A percentile compares a stretch with the other conserved stretches of the same genome.
Conservation (phyloP, 35 echinoderm and acorn worm species). For the Heliocidaris erythrogramma region DNA sequence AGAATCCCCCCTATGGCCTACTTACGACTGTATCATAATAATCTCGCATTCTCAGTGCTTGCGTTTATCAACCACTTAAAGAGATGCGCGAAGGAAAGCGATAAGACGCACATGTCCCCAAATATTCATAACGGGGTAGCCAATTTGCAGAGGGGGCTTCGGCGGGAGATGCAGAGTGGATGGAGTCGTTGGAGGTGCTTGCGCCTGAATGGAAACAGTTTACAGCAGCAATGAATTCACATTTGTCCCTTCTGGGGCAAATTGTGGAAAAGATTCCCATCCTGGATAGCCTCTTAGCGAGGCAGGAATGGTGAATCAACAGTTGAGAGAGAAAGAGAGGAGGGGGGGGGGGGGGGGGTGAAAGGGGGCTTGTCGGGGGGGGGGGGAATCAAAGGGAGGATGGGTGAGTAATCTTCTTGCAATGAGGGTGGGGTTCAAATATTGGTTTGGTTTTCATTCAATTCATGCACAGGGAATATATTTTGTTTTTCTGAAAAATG, state of each 20-base stretch:
- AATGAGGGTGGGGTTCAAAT: neutral
- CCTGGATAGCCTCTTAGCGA: neutral
- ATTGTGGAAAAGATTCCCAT: neutral
- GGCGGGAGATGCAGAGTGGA: neutral
- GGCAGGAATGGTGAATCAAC: too few species aligned
- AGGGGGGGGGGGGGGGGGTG: neutral
- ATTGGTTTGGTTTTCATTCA: neutral
- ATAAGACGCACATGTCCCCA: slow-evolving; percentile 27
- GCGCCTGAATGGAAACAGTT: neutral
- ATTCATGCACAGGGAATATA: neutral
- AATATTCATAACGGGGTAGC: slow-evolving; percentile 38
- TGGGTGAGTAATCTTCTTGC: neutral
- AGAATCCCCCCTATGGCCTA: slow-evolving; percentile 25
- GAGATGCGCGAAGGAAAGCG: slow-evolving; percentile 5
- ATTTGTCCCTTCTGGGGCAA: neutral
- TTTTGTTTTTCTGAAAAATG: too few species aligned
- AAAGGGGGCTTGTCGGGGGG: too few species aligned
- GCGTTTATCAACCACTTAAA: neutral
- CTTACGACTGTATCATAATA: slow-evolving; percentile 34
- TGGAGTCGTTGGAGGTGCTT: neutral
- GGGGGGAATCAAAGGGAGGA: neutral
- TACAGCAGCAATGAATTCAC: neutral
- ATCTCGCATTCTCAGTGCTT: slow-evolving; percentile 8
- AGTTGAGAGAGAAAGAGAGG: too few species aligned
- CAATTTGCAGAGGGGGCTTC: neutral